phyloP scores from a whole-genome alignment of 2,888 invertebrate genomes.

The Mythimna vitellina region DNA sequence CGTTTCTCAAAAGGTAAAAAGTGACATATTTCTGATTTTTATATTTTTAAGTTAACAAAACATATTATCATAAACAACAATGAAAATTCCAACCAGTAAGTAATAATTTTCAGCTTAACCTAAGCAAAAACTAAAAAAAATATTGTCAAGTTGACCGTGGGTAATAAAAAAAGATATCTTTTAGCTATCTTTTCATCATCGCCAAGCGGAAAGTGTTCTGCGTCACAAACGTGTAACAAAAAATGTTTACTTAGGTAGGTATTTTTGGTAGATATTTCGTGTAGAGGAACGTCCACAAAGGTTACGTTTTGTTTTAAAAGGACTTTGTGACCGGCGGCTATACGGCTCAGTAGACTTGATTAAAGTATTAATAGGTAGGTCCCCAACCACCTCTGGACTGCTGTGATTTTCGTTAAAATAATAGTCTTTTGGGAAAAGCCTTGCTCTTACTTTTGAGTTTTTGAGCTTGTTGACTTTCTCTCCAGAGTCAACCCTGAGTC shows the following conservation, averaged over 20 bases:
- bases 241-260: constrained; percentile 29
- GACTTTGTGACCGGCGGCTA: constrained; percentile 14
- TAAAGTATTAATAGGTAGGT: constrained; percentile 16
- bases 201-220: constrained; percentile 8
- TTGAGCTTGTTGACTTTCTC: background rate
- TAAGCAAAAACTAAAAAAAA: background rate
- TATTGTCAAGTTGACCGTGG: background rate
- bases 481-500: background rate
- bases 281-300: constrained; percentile 17
- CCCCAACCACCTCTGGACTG: background rate
- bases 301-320: constrained; percentile 30
- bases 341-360: constrained; percentile 27
- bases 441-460: no score
- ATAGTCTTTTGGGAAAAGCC: background rate
- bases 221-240: constrained; percentile 11
- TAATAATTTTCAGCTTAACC: no score
- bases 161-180: background rate
- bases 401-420: constrained; percentile 34
- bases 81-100: no score
- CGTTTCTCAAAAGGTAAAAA: no score
- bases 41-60: no score
- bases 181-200: background rate
- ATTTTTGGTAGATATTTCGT: constrained; percentile 6
- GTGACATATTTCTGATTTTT: no score
- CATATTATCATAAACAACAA: no score